Conservation (phyloP, 2,797 vertebrate species). For the Sorex maritimensis region DNA sequence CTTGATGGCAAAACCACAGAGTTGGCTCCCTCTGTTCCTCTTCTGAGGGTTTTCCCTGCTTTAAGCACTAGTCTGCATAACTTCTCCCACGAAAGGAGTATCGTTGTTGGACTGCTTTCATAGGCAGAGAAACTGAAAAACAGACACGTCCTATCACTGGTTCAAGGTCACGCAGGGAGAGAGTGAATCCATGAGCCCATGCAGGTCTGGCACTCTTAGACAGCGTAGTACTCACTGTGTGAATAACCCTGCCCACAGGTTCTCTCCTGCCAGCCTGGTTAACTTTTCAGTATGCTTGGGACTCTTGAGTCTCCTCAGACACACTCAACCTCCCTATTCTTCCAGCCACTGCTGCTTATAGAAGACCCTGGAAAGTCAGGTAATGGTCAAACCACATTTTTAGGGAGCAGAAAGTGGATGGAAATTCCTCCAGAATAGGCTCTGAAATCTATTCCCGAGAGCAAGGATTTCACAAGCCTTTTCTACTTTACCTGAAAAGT, state of each 20-base stretch:
- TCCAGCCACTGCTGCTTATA: background rate
- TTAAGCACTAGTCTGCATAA: no score
- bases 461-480: no score
- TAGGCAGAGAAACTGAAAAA: background rate
- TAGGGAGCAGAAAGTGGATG: background rate
- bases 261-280: background rate
- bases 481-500: no score
- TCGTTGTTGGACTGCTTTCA: background rate
- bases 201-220: background rate
- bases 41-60: background rate
- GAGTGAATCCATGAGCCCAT: no score
- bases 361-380: background rate
- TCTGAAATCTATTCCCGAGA: background rate
- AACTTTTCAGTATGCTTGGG: background rate
- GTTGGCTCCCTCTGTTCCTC: background rate
- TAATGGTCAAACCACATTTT: background rate
- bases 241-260: background rate
- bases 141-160: background rate
- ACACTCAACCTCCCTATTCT: background rate
- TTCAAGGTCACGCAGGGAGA: background rate
- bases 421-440: background rate
- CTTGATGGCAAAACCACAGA: fast-evolving
- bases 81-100: no score
- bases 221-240: background rate
- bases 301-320: background rate